These are phyloP conservation scores for Ctenosaura bakeri DNA, from an alignment of 2,797 vertebrate species.

Conservation along the genomic window DNA sequence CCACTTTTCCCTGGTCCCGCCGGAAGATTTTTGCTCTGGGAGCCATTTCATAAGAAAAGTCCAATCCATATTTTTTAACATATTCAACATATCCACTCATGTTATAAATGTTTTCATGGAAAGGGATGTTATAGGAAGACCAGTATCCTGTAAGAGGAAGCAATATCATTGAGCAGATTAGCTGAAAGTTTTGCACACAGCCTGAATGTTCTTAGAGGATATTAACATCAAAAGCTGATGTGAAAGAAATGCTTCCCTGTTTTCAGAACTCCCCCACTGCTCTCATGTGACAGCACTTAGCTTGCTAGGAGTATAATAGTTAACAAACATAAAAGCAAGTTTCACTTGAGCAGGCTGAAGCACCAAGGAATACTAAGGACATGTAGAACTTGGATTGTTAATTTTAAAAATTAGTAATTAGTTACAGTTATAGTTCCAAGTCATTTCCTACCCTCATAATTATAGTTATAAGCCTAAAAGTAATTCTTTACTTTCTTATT, in stretches of 20 bases:
- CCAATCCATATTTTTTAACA: constrained; percentile 84
- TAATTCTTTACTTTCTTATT: background rate
- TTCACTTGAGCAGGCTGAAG: background rate
- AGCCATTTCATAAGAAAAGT: constrained; percentile 91
- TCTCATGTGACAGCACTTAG: background rate
- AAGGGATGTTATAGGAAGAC: constrained; percentile 93
- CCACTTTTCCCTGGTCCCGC: constrained; percentile 89
- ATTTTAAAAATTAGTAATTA: background rate
- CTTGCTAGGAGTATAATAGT: background rate
- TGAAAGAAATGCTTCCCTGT: background rate
- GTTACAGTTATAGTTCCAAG: background rate
- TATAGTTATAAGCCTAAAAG: background rate
- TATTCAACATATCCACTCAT: constrained; percentile 87
- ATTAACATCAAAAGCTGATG: background rate
- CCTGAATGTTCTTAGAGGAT: background rate
- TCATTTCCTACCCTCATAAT: too few species aligned
- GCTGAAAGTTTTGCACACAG: background rate
- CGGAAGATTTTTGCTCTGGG: constrained; percentile 93
- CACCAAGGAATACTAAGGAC: background rate
- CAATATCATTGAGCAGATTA: constrained; percentile 34
- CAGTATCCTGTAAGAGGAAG: constrained; percentile 87
- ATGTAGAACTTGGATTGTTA: background rate
- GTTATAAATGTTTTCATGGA: constrained; percentile 88
- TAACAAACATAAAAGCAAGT: background rate
- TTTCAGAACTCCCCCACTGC: background rate